Percentiles rank a stretch among this genome's conserved stretches.
phyloP scores from a whole-genome alignment of 2,888 invertebrate genomes.

The Leucozona laternaria region DNA sequence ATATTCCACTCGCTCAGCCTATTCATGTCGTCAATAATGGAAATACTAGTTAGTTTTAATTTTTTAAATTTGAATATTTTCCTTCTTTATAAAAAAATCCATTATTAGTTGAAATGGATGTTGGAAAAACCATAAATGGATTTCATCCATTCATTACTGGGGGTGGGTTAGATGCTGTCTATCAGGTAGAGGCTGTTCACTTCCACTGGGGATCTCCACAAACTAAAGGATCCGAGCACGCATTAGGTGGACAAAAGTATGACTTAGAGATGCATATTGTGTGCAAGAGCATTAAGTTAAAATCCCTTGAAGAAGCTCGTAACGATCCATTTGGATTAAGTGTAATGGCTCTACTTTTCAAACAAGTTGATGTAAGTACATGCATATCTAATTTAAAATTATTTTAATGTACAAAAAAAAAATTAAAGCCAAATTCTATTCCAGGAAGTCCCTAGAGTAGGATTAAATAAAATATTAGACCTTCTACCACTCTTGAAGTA shows the following conservation, averaged over 20 bases:
- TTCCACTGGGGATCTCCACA: constrained; percentile 90
- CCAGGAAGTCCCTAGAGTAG: constrained; percentile 32
- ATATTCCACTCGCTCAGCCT: constrained; percentile 86
- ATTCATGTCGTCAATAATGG: constrained; percentile 87
- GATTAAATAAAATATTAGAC: constrained; percentile 78
- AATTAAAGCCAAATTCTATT: background rate
- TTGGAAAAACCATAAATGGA: constrained; percentile 78
- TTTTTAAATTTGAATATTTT: background rate
- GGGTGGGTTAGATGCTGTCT: constrained; percentile 77
- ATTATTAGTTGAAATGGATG: constrained; percentile 78
- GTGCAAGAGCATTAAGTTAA: constrained; percentile 86
- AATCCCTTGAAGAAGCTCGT: constrained; percentile 84
- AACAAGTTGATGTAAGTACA: constrained; percentile 82
- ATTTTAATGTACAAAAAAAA: background rate
- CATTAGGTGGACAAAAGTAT: constrained; percentile 83
- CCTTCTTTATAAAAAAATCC: background rate
- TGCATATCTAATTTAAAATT: background rate
- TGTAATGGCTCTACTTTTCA: constrained; percentile 87
- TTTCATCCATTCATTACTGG: constrained; percentile 78
- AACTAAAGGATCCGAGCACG: constrained; percentile 86
- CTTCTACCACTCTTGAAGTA: constrained; percentile 76
- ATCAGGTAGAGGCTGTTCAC: constrained; percentile 79
- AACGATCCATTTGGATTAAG: constrained; percentile 85
- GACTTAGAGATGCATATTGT: constrained; percentile 88
- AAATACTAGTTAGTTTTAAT: constrained; percentile 82